These are phyloP conservation scores for Cremastinae sp. DNA, from an alignment of 2,888 invertebrate genomes.

Conservation along the genomic window DNA sequence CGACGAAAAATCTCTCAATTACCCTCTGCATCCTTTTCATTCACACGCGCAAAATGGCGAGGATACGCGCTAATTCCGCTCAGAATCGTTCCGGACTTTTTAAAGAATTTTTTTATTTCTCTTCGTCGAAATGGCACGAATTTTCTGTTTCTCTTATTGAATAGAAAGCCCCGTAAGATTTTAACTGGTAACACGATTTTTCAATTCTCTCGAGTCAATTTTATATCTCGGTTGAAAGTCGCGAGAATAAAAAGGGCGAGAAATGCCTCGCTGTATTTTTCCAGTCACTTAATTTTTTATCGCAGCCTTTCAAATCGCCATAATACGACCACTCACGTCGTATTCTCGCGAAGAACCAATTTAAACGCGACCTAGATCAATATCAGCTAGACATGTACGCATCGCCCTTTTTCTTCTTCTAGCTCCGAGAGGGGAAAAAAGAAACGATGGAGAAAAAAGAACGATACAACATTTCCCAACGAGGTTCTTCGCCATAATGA, in stretches of 20 bases:
- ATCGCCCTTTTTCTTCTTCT: neutral
- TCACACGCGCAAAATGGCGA: constrained; percentile 19
- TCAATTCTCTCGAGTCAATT: neutral
- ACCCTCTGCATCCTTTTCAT: constrained; percentile 32
- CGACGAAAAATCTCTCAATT: constrained; percentile 52
- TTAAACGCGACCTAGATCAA: constrained; percentile 39
- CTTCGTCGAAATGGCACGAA: too few relatives aligned
- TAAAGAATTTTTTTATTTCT: too few relatives aligned
- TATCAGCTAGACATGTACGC: constrained; percentile 26
- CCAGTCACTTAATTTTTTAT: constrained; percentile 13
- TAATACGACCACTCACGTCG: constrained; percentile 22
- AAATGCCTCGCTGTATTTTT: constrained; percentile 4
- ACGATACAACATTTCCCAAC: constrained; percentile 51
- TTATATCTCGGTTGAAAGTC: constrained; percentile 21
- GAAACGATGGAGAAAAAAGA: constrained; percentile 27
- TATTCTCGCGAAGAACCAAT: constrained; percentile 40
- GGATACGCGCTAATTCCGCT: neutral
- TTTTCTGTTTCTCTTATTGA: too few relatives aligned
- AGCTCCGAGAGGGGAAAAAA: constrained; percentile 2
- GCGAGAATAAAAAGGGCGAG: neutral
- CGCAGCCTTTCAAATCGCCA: constrained; percentile 5
- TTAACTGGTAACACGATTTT: too few relatives aligned
- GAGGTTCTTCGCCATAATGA: constrained; percentile 39
- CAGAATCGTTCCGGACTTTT: too few relatives aligned
- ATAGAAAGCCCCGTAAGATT: too few relatives aligned